Evolutionary conservation across 2,113 vertebrate genomes (phyloP).

Genomic region (Dromaius novaehollandiae): DNA sequence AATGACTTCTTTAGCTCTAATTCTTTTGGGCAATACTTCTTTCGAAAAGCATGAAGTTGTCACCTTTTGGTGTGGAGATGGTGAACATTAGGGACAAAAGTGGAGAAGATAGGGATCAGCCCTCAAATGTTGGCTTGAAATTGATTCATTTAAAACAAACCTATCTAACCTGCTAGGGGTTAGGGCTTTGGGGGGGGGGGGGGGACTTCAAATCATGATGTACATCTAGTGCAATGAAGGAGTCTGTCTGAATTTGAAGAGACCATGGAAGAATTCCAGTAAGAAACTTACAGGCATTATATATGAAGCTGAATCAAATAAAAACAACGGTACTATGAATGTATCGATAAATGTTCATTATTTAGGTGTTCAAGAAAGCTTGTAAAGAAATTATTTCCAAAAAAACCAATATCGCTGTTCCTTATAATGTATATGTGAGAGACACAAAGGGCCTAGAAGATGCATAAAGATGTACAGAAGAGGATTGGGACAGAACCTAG

Average conservation of each 20-base stretch:
- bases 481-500: neutral
- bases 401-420: neutral
- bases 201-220: neutral
- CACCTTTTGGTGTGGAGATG: neutral
- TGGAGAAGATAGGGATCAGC: neutral
- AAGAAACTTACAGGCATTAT: neutral
- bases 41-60: neutral
- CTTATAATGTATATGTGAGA: neutral
- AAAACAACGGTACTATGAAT: neutral
- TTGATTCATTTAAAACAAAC: neutral
- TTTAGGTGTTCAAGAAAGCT: neutral
- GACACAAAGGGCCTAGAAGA: neutral
- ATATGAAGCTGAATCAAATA: neutral
- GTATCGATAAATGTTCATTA: neutral
- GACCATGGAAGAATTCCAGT: neutral
- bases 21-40: neutral
- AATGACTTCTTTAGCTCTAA: neutral
- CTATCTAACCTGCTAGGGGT: neutral
- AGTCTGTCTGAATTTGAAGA: neutral
- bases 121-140: neutral
- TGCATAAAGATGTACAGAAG: neutral
- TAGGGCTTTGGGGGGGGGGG: too few relatives aligned
- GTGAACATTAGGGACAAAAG: neutral
- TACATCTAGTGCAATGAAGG: neutral
- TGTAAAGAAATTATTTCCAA: neutral